Conservation (phyloP, 2,113 vertebrate species). For the Arothron firmamentum region DNA sequence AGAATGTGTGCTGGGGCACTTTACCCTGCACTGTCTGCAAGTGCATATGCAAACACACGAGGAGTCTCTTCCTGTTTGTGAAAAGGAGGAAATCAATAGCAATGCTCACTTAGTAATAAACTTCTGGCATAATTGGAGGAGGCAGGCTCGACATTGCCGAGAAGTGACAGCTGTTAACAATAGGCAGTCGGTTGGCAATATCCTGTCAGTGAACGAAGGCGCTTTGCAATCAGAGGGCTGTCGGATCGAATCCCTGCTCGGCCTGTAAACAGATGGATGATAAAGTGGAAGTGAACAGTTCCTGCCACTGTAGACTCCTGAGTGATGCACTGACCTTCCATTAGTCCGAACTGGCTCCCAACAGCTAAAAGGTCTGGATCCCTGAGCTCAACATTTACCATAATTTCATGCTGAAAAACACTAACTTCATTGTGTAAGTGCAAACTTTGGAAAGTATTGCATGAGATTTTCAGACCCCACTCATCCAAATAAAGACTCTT, state of each 20-base stretch:
- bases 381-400: conserved; percentile 13
- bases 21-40: too few relatives aligned
- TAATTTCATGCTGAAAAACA: not conserved
- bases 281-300: conserved; percentile 49
- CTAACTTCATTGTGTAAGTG: too few relatives aligned
- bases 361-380: conserved; percentile 11
- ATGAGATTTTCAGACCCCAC: too few relatives aligned
- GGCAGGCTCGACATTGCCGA: conserved; percentile 9
- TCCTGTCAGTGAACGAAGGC: conserved; percentile 44
- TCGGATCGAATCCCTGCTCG: conserved; percentile 52
- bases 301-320: conserved; percentile 46
- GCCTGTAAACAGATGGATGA: conserved; percentile 30
- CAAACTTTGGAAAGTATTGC: too few relatives aligned
- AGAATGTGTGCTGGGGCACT: conserved; percentile 7
- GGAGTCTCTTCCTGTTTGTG: not conserved
- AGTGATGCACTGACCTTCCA: conserved; percentile 45
- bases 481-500: too few relatives aligned
- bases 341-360: not conserved
- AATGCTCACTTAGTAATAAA: not conserved
- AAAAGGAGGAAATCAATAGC: conserved; percentile 15
- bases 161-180: conserved; percentile 42
- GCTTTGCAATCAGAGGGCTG: conserved; percentile 46
- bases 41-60: not conserved
- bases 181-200: conserved; percentile 10
- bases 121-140: not conserved